Percentiles rank a stretch among this genome's conserved stretches.
phyloP scores from a whole-genome alignment of 2,797 vertebrate species.

The Micromesistius poutassou region DNA sequence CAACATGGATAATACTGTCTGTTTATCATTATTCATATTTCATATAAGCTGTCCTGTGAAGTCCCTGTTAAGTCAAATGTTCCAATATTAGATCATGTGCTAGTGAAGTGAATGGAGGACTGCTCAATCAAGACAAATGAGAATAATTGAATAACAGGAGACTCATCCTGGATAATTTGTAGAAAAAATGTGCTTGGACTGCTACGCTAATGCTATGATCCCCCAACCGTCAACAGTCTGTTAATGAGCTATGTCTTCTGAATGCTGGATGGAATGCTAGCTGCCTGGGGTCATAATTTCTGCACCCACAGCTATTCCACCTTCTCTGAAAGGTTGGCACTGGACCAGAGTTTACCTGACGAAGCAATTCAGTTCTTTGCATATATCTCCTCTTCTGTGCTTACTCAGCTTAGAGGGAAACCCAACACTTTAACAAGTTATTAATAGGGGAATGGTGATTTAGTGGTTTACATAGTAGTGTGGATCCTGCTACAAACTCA shows the following conservation, averaged over 20 bases:
- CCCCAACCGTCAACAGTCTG: not conserved
- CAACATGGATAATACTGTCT: not conserved
- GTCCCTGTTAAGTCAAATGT: not conserved
- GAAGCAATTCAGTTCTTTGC: not conserved
- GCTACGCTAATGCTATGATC: not conserved
- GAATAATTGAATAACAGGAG: not conserved
- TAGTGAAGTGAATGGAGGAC: not conserved
- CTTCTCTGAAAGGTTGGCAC: not conserved
- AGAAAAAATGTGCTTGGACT: not conserved
- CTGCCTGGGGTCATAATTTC: conserved; percentile 11
- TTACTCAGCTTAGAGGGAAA: not conserved
- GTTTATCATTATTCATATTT: not conserved
- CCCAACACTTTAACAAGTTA: not conserved
- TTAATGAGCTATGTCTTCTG: not conserved
- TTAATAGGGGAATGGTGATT: not conserved
- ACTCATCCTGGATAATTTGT: not conserved
- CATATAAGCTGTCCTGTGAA: not conserved
- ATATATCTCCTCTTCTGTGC: not conserved
- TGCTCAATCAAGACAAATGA: not conserved
- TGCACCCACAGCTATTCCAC: not conserved
- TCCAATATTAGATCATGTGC: not conserved
- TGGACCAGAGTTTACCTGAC: not conserved
- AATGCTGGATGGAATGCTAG: conserved; percentile 8
- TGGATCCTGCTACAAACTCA: not conserved
- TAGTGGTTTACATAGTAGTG: not conserved